phyloP scores from a whole-genome alignment of 2,888 invertebrate genomes.

The Ormyrus pomaceus region DNA sequence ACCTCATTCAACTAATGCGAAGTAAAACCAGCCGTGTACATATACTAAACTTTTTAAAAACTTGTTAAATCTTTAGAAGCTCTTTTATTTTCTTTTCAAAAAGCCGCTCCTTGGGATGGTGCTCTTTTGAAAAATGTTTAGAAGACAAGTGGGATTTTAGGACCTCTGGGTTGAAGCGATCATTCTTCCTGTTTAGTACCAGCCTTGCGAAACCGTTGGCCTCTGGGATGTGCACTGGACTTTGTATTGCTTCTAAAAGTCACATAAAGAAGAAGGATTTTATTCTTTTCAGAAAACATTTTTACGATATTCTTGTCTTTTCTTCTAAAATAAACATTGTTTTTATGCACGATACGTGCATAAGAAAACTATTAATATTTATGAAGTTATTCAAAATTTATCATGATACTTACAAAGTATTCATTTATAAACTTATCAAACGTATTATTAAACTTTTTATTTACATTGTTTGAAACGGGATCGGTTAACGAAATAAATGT shows the following conservation, averaged over 20 bases:
- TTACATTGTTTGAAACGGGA: not conserved
- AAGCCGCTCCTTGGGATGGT: no score
- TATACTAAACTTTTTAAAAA: no score
- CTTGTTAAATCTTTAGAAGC: no score
- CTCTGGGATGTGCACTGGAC: not conserved
- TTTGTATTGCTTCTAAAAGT: slow-evolving; percentile 22
- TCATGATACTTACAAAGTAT: no score
- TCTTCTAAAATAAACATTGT: not conserved
- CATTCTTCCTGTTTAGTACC: slow-evolving; percentile 14
- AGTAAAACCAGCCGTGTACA: no score
- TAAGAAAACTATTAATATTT: no score
- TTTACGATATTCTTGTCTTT: not conserved
- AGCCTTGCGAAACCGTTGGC: not conserved
- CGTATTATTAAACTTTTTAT: not conserved
- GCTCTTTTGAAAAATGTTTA: slow-evolving; percentile 3
- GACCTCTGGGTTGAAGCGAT: not conserved
- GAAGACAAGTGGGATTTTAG: slow-evolving; percentile 11
- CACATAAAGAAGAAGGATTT: slow-evolving; percentile 13
- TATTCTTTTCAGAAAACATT: not conserved
- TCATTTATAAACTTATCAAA: not conserved
- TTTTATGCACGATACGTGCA: no score
- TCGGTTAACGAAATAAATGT: not conserved
- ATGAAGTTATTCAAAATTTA: no score
- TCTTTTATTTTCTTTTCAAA: no score
- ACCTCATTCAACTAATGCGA: no score